Evolutionary conservation across 64 coral and sea anemone species (phyloP).

Genomic region (Porites lutea): DNA sequence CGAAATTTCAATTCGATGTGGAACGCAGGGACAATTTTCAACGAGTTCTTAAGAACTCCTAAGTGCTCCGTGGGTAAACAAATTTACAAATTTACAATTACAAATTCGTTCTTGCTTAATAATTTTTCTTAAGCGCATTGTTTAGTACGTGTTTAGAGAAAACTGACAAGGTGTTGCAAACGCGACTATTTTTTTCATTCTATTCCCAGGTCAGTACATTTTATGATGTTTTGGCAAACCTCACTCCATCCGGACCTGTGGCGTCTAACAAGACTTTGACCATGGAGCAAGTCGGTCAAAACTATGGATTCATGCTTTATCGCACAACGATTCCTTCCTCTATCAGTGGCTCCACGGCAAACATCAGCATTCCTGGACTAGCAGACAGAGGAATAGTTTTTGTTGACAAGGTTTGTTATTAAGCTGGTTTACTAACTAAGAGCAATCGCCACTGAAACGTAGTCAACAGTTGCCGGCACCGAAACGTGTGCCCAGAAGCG

Average conservation of each 20-base stretch:
- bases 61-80: too few relatives aligned
- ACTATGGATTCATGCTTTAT: conserved; percentile 69
- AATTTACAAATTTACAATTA: background rate
- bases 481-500: too few relatives aligned
- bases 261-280: conserved; percentile 2
- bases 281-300: conserved; percentile 64
- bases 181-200: background rate
- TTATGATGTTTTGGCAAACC: conserved; percentile 19
- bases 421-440: background rate
- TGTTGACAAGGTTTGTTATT: conserved; percentile 49
- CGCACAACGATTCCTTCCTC: conserved; percentile 39
- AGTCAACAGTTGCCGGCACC: too few relatives aligned
- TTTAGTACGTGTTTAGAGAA: too few relatives aligned
- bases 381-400: conserved; percentile 64
- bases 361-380: conserved; percentile 60
- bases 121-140: too few relatives aligned
- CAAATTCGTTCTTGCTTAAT: background rate
- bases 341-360: background rate
- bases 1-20: too few relatives aligned
- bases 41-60: too few relatives aligned
- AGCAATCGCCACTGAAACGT: too few relatives aligned
- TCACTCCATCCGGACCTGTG: conserved; percentile 38
- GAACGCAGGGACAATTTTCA: too few relatives aligned
- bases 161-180: background rate
- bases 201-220: conserved; percentile 5